These are phyloP conservation scores for Frankliniella intonsa DNA, from an alignment of 2,888 invertebrate genomes.

Conservation along the genomic window DNA sequence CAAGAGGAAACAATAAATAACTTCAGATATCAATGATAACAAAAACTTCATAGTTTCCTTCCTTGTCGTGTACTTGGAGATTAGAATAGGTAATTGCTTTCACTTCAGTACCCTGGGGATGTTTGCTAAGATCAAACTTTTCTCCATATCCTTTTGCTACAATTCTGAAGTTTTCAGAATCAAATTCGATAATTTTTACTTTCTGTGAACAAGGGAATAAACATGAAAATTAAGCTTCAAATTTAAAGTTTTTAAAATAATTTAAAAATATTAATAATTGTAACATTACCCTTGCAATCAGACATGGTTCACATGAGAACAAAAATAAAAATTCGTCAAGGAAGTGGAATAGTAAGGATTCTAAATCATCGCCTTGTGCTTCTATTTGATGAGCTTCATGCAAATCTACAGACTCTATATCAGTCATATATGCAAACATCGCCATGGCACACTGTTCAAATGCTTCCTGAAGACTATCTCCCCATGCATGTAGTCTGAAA, in stretches of 20 bases:
- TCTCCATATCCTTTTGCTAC: conserved; percentile 78
- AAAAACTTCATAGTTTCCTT: conserved; percentile 78
- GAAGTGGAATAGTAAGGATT: conserved; percentile 84
- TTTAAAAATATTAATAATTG: neutral
- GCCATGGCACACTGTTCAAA: conserved; percentile 93
- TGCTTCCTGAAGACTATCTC: conserved; percentile 75
- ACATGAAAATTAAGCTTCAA: neutral
- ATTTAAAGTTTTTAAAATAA: neutral
- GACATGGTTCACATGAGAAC: conserved; percentile 86
- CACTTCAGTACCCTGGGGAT: conserved; percentile 96
- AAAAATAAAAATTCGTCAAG: conserved; percentile 89
- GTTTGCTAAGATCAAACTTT: conserved; percentile 84
- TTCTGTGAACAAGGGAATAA: conserved; percentile 54
- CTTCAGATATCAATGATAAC: conserved; percentile 94
- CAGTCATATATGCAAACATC: conserved; percentile 99
- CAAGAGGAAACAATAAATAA: too few relatives aligned
- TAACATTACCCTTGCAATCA: conserved; percentile 61
- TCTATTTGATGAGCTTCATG: conserved; percentile 73
- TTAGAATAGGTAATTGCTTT: conserved; percentile 99
- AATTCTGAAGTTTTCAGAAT: conserved; percentile 74
- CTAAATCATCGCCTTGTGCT: conserved; percentile 83
- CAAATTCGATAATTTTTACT: conserved; percentile 81
- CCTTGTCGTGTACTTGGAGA: conserved; percentile 79
- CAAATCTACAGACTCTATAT: conserved; percentile 75
- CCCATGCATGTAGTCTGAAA: conserved; percentile 86